A percentile compares a stretch with the other conserved stretches of the same genome.
Conservation (phyloP, 2,888 invertebrate species). For the Chirona hameri region DNA sequence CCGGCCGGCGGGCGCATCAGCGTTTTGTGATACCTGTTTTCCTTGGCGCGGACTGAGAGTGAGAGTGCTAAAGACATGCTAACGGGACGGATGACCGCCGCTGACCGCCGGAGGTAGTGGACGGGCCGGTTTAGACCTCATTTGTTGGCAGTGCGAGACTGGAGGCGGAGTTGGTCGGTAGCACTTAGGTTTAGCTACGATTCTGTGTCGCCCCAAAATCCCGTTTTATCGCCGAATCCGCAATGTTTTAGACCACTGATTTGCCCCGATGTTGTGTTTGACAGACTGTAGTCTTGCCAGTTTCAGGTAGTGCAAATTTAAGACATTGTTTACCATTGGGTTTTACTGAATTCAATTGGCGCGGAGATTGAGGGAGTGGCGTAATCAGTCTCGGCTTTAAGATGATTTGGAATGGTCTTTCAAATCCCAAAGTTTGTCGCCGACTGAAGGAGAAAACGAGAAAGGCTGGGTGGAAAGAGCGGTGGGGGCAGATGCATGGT, state of each 20-base stretch:
- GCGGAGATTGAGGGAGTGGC: background rate
- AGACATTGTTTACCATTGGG: background rate
- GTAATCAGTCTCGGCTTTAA: background rate
- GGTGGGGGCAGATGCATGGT: too few species aligned
- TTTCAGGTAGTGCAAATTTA: background rate
- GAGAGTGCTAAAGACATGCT: background rate
- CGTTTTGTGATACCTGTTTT: conserved; percentile 3
- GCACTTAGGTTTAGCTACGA: background rate
- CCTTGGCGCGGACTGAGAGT: background rate
- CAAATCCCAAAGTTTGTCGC: background rate
- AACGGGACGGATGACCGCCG: background rate
- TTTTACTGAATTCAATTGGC: background rate
- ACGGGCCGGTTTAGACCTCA: too few species aligned
- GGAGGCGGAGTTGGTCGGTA: background rate
- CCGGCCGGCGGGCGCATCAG: background rate
- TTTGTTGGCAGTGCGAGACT: too few species aligned
- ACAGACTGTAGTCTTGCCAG: background rate
- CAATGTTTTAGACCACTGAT: background rate
- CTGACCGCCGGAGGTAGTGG: background rate
- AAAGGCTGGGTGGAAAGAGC: background rate
- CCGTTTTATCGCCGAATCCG: background rate
- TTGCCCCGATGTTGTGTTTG: background rate
- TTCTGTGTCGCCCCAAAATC: background rate
- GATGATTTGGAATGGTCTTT: background rate
- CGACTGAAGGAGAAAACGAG: background rate